These are phyloP conservation scores for Equus przewalskii DNA, from an alignment of 2,113 vertebrate genomes.

Conservation along the genomic window DNA sequence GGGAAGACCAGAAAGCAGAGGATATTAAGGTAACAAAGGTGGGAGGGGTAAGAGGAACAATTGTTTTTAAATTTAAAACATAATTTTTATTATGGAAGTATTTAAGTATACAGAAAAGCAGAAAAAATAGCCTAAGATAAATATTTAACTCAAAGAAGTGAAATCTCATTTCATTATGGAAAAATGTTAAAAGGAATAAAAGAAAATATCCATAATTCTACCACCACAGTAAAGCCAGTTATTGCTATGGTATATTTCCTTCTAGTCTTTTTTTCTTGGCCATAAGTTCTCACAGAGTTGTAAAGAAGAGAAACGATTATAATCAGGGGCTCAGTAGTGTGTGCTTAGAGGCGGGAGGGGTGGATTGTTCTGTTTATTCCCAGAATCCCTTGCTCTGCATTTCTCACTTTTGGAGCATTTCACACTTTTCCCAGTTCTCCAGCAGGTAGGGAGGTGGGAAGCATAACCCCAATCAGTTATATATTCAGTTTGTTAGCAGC, in stretches of 20 bases:
- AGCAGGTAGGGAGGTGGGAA: neutral
- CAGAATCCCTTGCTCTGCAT: neutral
- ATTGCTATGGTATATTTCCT: neutral
- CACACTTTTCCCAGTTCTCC: neutral
- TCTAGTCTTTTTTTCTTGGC: too few species aligned
- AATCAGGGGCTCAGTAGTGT: neutral
- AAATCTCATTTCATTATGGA: slow-evolving; percentile 14
- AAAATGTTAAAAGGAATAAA: neutral
- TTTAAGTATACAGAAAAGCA: neutral
- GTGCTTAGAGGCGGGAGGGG: neutral
- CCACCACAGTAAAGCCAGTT: neutral
- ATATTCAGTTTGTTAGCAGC: neutral
- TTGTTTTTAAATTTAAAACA: neutral
- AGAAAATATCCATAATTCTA: neutral
- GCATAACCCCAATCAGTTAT: neutral
- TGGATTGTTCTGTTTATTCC: neutral
- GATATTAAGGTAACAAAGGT: neutral
- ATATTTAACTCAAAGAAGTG: neutral
- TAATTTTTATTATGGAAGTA: neutral
- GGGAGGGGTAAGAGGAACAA: neutral
- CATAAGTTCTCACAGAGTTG: neutral
- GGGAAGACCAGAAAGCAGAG: neutral
- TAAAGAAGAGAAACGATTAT: neutral
- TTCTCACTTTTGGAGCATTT: neutral
- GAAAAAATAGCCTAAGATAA: neutral